A percentile compares a stretch with the other conserved stretches of the same genome.
phyloP scores from a whole-genome alignment of 2,888 invertebrate species.

The Heteromyza rotundicornis region DNA sequence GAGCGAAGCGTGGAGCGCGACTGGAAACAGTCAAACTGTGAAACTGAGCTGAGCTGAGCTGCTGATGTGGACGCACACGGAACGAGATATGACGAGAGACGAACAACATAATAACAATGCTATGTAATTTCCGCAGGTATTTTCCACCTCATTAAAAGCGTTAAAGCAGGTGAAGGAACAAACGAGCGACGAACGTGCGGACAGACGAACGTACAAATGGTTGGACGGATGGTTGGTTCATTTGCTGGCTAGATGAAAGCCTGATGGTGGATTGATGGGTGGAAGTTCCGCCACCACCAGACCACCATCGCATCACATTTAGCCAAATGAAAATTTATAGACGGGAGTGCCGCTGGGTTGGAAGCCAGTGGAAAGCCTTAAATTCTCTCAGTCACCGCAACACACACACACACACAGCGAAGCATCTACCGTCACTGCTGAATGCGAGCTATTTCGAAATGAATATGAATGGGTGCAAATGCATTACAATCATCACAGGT shows the following conservation, averaged over 20 bases:
- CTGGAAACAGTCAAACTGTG: not conserved
- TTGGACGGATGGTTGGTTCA: not conserved
- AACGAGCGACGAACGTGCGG: not conserved
- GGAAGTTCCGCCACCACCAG: not conserved
- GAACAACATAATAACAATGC: slow-evolving; percentile 8
- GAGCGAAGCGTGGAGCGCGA: not conserved
- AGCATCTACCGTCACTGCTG: too few species aligned
- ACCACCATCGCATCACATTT: too few species aligned
- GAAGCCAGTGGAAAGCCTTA: too few species aligned
- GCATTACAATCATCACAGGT: too few species aligned
- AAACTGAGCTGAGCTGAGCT: not conserved
- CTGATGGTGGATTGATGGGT: not conserved
- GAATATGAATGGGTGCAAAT: too few species aligned
- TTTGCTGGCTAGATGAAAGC: not conserved
- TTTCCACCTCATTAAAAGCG: slow-evolving; percentile 7
- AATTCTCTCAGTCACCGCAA: too few species aligned
- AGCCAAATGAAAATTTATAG: too few species aligned
- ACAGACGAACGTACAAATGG: not conserved
- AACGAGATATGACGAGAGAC: too few species aligned
- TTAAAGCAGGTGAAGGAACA: not conserved
- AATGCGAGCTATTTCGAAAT: too few species aligned
- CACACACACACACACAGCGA: too few species aligned
- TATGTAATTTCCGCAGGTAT: slow-evolving; percentile 10
- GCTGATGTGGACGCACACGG: not conserved
- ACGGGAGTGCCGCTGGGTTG: too few species aligned